These are phyloP conservation scores for Latrodectus elegans DNA, from an alignment of 2,888 invertebrate genomes.

Conservation along the genomic window DNA sequence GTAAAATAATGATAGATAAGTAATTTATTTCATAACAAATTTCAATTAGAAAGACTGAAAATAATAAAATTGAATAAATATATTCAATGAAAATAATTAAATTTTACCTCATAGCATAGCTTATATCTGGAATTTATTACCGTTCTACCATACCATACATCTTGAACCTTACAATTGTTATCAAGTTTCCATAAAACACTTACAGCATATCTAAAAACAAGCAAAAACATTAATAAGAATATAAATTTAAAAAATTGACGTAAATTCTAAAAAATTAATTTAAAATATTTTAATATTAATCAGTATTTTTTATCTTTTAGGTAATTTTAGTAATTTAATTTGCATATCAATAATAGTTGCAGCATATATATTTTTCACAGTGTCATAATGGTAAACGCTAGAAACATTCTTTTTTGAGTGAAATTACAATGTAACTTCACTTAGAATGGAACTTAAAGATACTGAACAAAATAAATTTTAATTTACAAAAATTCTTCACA, in stretches of 20 bases:
- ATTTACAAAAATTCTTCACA: no score
- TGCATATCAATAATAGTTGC: no score
- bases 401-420: no score
- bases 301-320: no score
- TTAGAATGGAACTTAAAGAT: no score
- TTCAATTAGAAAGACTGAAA: not conserved
- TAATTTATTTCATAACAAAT: not conserved
- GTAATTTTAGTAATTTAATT: no score
- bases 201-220: conserved; percentile 74
- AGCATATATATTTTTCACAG: no score
- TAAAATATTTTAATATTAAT: not conserved
- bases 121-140: conserved; percentile 77
- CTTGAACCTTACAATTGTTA: conserved; percentile 72
- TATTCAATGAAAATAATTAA: not conserved
- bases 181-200: conserved; percentile 75
- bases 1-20: no score
- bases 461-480: no score
- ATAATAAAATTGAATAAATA: not conserved
- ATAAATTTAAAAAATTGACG: not conserved
- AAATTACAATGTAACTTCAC: no score
- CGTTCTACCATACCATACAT: conserved; percentile 77
- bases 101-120: conserved; percentile 76
- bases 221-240: conserved; percentile 14
- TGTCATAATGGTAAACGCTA: no score
- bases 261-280: not conserved